Base-by-base conservation (phyloP, 2,113 vertebrate genomes). In the Falco punctatus region DNA sequence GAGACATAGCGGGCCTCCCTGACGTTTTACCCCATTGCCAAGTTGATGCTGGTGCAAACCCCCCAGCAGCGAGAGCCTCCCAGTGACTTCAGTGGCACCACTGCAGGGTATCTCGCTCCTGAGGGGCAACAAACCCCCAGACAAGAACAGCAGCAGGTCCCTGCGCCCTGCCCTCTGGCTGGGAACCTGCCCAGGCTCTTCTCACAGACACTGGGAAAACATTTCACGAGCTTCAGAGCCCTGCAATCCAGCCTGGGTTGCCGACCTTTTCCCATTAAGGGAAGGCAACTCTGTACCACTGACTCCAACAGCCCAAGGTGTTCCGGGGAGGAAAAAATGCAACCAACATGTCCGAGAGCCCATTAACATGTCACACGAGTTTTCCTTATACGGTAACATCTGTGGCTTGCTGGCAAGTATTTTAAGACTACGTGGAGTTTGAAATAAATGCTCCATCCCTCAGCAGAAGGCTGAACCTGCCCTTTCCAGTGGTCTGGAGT, bases 11-110 rank as follows among this genome's bases (percentile, higher is more conserved):
- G 20, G 22, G 24, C 5, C 18, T 30, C 66, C 20, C 24, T 5
- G 1, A 57, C 5, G 5, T 5, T 6, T 9, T 2, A 7, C 10
- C 38, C 55, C 2, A 1, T 1, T 13, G 61, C 12, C 11, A 17
- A 11, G 69, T 1, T 10, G 4, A 14, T 1, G 8, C 12, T 13
- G 52, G 40, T 5, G 52, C 40, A n/a, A 32, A 52, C 8, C 44
- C 27, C 40, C 15, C 3, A 1, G 24, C 1, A 13, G 10, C 1
- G 1, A 57, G 30, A 35, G 30, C 55, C 12, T 22, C 4, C 44
- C 13, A 5, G 44, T 0, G 52, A 4, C 9, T n/a, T 52, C 5
- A 15, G 27, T 1, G 4, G 82, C 7, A 8, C 15, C 26, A 5
- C 4, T 22, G 33, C 8, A 7, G 42, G 40, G 3, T 3, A 1